Percentiles rank a stretch among this genome's conserved stretches.
These are phyloP conservation scores for Notechis scutatus DNA, from an alignment of 2,113 vertebrate species.

Conservation along the genomic window DNA sequence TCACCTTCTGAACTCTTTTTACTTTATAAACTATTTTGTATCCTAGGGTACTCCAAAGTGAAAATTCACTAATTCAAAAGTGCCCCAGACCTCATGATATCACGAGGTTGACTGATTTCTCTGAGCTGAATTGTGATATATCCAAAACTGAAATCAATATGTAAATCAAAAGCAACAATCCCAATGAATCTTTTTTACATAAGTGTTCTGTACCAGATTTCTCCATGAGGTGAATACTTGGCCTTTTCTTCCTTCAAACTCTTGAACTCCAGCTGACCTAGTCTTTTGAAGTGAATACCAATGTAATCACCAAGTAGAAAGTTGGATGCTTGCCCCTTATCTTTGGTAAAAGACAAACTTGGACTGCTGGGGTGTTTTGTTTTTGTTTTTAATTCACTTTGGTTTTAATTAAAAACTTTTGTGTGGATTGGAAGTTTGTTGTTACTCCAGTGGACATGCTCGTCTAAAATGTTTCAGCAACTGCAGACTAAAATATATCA, in stretches of 20 bases:
- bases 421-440: background rate
- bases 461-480: background rate
- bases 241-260: background rate
- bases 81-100: background rate
- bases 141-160: background rate
- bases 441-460: background rate
- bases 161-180: background rate
- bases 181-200: background rate
- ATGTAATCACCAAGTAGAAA: background rate
- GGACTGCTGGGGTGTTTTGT: background rate
- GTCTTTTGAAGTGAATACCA: background rate
- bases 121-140: background rate
- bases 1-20: constrained; percentile 24
- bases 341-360: background rate
- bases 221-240: background rate
- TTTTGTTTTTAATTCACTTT: background rate
- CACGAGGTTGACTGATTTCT: background rate
- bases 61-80: background rate
- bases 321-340: background rate
- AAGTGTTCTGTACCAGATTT: background rate
- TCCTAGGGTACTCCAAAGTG: background rate
- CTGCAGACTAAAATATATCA: background rate
- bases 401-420: background rate
- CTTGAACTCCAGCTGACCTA: background rate
- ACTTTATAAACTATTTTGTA: background rate